These are phyloP conservation scores for Furnarius figulus DNA, from an alignment of 2,113 vertebrate species.

Conservation along the genomic window DNA sequence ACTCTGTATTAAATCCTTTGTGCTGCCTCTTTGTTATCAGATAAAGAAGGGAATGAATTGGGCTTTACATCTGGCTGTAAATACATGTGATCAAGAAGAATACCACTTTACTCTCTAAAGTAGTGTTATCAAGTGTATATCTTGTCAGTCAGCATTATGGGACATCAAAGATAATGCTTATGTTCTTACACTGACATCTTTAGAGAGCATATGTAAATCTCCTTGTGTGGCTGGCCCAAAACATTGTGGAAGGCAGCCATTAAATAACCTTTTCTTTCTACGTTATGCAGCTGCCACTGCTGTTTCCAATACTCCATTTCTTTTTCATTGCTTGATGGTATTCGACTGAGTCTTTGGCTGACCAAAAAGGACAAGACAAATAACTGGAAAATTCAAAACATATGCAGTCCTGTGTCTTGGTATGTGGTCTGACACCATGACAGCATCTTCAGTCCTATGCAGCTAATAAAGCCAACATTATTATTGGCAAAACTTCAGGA, in stretches of 20 bases:
- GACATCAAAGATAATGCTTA: background rate
- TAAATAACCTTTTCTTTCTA: background rate
- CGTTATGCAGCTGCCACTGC: background rate
- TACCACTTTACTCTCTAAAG: background rate
- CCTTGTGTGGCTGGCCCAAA: background rate
- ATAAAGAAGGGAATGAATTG: background rate
- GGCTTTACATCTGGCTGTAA: background rate
- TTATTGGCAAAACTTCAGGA: slow-evolving; percentile 28
- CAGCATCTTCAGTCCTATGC: background rate
- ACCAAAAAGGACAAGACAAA: slow-evolving; percentile 28
- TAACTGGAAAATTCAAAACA: slow-evolving; percentile 43
- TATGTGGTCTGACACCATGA: slow-evolving; percentile 39
- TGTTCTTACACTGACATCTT: slow-evolving; percentile 29
- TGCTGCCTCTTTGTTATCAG: background rate
- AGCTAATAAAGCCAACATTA: slow-evolving; percentile 10
- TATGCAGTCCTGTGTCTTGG: background rate
- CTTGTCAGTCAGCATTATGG: slow-evolving; percentile 33
- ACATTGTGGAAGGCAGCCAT: background rate
- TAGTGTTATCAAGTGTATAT: background rate
- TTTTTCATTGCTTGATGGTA: background rate
- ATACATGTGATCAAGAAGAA: slow-evolving; percentile 45
- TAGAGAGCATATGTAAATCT: slow-evolving; percentile 13
- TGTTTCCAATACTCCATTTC: background rate
- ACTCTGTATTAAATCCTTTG: background rate
- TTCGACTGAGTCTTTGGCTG: background rate